Percentiles rank a stretch among this genome's conserved stretches.
phyloP scores from a whole-genome alignment of 2,113 vertebrate genomes.

The Phylloscopus trochiloides region DNA sequence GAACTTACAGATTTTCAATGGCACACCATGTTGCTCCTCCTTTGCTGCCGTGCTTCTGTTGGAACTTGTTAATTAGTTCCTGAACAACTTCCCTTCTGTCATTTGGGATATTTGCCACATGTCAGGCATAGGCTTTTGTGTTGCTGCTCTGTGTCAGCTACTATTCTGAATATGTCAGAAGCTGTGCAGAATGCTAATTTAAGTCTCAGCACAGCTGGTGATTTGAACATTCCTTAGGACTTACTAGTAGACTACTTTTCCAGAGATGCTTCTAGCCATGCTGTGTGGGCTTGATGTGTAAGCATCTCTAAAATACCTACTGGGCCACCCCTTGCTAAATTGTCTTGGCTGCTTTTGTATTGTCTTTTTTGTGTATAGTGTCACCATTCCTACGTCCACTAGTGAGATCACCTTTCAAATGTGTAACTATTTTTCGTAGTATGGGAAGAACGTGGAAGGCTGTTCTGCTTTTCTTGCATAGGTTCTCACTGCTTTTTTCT shows the following conservation, averaged over 20 bases:
- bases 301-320: background rate
- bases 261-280: background rate
- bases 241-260: background rate
- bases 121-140: background rate
- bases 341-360: background rate
- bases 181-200: background rate
- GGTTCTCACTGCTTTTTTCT: background rate
- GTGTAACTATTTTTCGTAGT: background rate
- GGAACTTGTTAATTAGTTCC: background rate
- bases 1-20: background rate
- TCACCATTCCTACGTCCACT: rapidly evolving
- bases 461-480: background rate
- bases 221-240: background rate
- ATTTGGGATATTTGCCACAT: background rate
- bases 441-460: background rate
- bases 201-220: background rate
- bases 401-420: background rate
- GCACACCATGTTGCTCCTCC: background rate
- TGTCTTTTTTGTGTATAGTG: background rate
- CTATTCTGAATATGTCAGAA: background rate
- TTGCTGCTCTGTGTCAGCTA: background rate
- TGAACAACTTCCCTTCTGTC: background rate
- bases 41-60: background rate
- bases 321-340: background rate
- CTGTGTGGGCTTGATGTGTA: background rate